Evolutionary conservation across 2,113 vertebrate genomes (phyloP).

Genomic region (Butastur rufipennis): DNA sequence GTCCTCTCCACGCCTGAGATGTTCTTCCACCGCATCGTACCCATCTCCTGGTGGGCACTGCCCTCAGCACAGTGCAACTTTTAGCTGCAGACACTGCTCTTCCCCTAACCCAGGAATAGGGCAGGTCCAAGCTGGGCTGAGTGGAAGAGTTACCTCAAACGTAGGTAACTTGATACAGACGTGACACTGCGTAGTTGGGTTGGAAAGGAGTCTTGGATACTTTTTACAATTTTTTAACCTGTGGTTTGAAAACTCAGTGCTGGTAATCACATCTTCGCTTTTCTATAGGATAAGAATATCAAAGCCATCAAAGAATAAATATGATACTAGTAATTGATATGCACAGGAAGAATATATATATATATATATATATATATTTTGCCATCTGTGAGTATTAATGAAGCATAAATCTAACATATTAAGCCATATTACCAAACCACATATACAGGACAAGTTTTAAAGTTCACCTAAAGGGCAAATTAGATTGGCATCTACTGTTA

Average conservation of each 20-base stretch:
- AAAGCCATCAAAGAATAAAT: background rate
- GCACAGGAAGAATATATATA: background rate
- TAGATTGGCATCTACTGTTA: background rate
- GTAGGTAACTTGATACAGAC: rapidly evolving
- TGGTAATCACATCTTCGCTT: background rate
- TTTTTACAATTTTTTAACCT: background rate
- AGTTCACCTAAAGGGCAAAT: slow-evolving; percentile 43
- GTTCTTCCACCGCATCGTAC: rapidly evolving
- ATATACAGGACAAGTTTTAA: background rate
- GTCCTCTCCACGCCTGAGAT: background rate
- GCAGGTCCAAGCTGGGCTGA: rapidly evolving
- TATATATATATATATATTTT: slow-evolving; percentile 61
- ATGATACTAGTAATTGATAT: background rate
- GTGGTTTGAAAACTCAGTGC: background rate
- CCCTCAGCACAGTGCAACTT: rapidly evolving
- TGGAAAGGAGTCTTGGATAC: background rate
- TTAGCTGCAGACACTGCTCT: background rate
- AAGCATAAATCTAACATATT: slow-evolving; percentile 49
- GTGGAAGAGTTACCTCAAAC: rapidly evolving
- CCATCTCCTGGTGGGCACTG: rapidly evolving
- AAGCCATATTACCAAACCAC: background rate
- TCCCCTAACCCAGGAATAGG: background rate
- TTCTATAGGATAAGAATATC: background rate
- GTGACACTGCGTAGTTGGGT: background rate
- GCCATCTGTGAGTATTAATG: slow-evolving; percentile 68